phyloP scores from a whole-genome alignment of 2,888 invertebrate genomes.

The Odontomyia ornata region DNA sequence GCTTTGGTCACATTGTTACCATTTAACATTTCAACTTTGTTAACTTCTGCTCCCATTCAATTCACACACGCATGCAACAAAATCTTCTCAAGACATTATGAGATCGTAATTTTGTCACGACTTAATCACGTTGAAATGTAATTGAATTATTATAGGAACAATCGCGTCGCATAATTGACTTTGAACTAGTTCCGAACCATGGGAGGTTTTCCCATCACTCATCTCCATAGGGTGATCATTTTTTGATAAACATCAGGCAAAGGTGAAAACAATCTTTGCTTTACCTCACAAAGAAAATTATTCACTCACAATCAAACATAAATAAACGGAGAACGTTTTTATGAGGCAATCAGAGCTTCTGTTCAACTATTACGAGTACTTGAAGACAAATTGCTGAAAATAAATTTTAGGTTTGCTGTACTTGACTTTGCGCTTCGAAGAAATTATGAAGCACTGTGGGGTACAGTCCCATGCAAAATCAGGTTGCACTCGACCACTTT shows the following conservation, averaged over 20 bases:
- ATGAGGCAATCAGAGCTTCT: not conserved
- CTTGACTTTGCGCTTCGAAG: not conserved
- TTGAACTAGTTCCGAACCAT: constrained; percentile 32
- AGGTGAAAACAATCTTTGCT: constrained; percentile 10
- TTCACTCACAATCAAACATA: not conserved
- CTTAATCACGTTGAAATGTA: not conserved
- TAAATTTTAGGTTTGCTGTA: not conserved
- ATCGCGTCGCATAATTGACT: constrained; percentile 22
- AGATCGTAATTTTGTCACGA: not conserved
- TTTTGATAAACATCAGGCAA: not conserved
- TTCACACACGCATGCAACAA: not conserved
- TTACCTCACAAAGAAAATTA: not conserved
- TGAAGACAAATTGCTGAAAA: not conserved
- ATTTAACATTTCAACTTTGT: not conserved
- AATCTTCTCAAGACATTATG: not conserved
- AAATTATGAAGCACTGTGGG: not conserved
- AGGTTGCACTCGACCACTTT: not conserved
- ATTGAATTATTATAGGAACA: constrained; percentile 29
- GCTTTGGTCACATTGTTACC: not conserved
- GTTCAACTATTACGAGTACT: not conserved
- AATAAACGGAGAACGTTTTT: not conserved
- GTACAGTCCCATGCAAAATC: too few relatives aligned
- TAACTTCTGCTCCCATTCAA: not conserved
- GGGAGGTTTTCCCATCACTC: not conserved
- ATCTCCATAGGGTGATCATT: not conserved